phyloP scores from a whole-genome alignment of 2,888 invertebrate genomes.

The Bellardia pandia region DNA sequence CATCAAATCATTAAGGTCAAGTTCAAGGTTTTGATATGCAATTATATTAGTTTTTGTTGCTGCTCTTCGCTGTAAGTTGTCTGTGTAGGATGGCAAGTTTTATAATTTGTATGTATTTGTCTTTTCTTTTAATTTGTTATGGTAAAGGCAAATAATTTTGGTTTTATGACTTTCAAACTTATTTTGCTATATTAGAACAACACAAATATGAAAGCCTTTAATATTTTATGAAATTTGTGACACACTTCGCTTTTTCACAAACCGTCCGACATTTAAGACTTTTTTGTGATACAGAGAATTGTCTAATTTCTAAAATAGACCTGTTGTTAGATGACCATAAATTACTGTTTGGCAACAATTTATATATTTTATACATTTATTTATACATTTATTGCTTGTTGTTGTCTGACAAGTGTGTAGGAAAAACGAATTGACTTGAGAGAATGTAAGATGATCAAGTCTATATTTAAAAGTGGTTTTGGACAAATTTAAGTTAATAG shows the following conservation, averaged over 20 bases:
- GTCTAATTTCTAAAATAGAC: not conserved
- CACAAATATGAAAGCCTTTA: not conserved
- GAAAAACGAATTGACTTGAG: constrained; percentile 15
- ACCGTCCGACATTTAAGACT: not conserved
- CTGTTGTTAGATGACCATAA: constrained; percentile 15
- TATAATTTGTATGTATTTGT: constrained; percentile 3
- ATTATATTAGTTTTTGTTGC: constrained; percentile 32
- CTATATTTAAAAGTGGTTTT: not conserved
- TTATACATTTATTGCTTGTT: not conserved
- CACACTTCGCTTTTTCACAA: constrained; percentile 12
- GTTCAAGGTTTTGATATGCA: constrained; percentile 73
- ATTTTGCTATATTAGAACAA: not conserved
- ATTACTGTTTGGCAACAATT: not conserved
- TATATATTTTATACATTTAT: constrained; percentile 3
- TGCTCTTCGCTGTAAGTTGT: constrained; percentile 18
- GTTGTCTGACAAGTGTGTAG: constrained; percentile 19
- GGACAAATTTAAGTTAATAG: not conserved
- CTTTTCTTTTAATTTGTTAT: constrained; percentile 8
- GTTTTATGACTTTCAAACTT: not conserved
- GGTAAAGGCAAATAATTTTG: constrained; percentile 3
- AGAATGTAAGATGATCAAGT: not conserved
- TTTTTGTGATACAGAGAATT: constrained; percentile 4
- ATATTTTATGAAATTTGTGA: constrained; percentile 28
- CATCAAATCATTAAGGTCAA: constrained; percentile 72
- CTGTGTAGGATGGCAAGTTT: constrained; percentile 25